Evolutionary conservation across 2,888 invertebrate species (phyloP).

Genomic region (Anoplius nigerrimus): DNA sequence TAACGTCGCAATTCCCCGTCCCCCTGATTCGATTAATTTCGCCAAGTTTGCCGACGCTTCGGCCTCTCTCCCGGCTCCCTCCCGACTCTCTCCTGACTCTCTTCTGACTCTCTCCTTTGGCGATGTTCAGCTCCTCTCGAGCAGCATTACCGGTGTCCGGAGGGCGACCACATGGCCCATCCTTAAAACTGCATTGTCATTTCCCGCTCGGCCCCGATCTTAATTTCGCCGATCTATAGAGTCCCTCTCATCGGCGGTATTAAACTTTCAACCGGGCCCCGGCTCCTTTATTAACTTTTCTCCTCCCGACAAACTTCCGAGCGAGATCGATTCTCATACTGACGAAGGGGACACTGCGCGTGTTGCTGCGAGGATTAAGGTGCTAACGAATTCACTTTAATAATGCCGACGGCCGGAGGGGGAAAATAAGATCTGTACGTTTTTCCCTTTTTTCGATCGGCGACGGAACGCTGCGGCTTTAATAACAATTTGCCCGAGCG

Average conservation of each 20-base stretch:
- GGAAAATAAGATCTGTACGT: too few species aligned
- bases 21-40: not conserved
- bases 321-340: conserved; percentile 36
- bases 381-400: too few species aligned
- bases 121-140: conserved; percentile 25
- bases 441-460: too few species aligned
- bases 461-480: too few species aligned
- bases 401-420: too few species aligned
- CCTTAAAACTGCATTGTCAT: conserved; percentile 52
- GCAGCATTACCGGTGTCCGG: conserved; percentile 18
- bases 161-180: conserved; percentile 26
- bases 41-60: not conserved
- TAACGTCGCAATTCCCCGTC: conserved; percentile 24
- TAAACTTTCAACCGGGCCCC: conserved; percentile 44
- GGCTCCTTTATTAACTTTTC: conserved; percentile 45
- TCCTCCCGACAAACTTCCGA: conserved; percentile 21
- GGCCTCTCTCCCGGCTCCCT: conserved; percentile 2
- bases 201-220: conserved; percentile 34
- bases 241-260: conserved; percentile 41
- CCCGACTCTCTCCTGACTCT: not conserved
- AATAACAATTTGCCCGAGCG: too few species aligned
- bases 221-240: conserved; percentile 49
- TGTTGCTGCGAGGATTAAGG: too few species aligned
- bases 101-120: conserved; percentile 20
- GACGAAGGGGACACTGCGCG: not conserved